These are phyloP conservation scores for Coptodon bakossiorum DNA, from an alignment of 2,113 vertebrate species.

Conservation along the genomic window DNA sequence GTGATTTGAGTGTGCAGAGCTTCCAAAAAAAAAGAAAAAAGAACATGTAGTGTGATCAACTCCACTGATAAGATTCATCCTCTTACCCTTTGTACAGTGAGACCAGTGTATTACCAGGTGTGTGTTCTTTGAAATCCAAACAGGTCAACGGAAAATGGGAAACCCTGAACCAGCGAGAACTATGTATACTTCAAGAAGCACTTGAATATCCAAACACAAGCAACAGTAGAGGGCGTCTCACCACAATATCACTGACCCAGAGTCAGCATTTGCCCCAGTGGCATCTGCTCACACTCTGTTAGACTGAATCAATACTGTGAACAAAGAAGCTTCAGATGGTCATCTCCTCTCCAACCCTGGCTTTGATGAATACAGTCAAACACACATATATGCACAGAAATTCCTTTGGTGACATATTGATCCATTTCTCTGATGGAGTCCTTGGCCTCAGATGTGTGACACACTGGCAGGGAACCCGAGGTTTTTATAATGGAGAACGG, in stretches of 20 bases:
- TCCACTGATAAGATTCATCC: neutral
- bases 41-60: neutral
- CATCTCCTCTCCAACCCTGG: constrained; percentile 14
- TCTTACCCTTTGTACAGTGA: neutral
- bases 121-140: neutral
- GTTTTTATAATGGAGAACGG: neutral
- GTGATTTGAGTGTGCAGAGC: neutral
- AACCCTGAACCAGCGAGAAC: neutral
- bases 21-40: neutral
- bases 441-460: constrained; percentile 12
- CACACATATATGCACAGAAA: neutral
- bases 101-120: neutral
- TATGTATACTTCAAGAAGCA: neutral
- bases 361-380: neutral
- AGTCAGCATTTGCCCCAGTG: neutral
- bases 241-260: neutral
- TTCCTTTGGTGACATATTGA: constrained; percentile 20
- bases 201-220: neutral
- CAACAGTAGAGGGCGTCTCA: constrained; percentile 17
- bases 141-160: neutral
- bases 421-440: constrained; percentile 15
- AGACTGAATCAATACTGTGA: constrained; percentile 15
- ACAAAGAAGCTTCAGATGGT: neutral
- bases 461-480: neutral
- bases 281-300: neutral